Base-by-base conservation (phyloP, 2,113 vertebrate species). In the Melanocharis versteri region DNA sequence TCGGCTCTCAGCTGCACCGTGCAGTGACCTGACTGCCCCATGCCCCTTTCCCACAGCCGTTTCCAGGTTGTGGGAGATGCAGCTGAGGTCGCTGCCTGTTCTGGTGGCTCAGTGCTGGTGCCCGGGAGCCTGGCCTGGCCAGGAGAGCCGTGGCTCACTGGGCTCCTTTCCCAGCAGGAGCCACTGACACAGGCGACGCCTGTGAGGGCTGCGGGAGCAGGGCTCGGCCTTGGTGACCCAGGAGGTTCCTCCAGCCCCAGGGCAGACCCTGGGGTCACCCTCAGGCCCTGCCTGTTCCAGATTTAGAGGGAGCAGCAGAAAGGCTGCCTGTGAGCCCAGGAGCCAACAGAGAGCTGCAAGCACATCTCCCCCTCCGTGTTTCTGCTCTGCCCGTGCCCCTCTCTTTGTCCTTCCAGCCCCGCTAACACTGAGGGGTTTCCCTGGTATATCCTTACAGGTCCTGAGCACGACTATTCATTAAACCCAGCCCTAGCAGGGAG, bases 51-150 rank as follows among this genome's bases (percentile, higher is more conserved):
- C 64, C 19, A 15, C 10, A 40, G 40, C 56, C 6, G 37, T 33
- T 28, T 33, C 56, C 69, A 44, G 30, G 24, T 7, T 31, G 2
- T 0, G 11, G 68, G 70, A 77, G 45, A 3, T 48, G 54, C 17
- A 70, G 76, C 1, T 81, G 83, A 51, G 42, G 39, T 71, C 69
- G 21, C 39, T 81, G 45, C 17, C 20, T 33, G 42, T 2, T 47
- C 42, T 10, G 0, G 0, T 37, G 27, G 48, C 72, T 33, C 1
- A 0, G 58, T 37, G 2, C 37, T 1, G 2, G 47, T 7, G 0
- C 45, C 51, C 0, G 0, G 47, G 37, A 42, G 18, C 20, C 2
- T 1, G 21, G 73, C 28, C 39, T 31, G 50, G 47, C 68, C 45
- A 24, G 20, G 35, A 51, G 26, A 65, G 69, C 69, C 24, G 0